Percentiles rank a stretch among this genome's conserved stretches.
phyloP scores from a whole-genome alignment of 2,888 invertebrate species.

The Perizoma affinitatum region DNA sequence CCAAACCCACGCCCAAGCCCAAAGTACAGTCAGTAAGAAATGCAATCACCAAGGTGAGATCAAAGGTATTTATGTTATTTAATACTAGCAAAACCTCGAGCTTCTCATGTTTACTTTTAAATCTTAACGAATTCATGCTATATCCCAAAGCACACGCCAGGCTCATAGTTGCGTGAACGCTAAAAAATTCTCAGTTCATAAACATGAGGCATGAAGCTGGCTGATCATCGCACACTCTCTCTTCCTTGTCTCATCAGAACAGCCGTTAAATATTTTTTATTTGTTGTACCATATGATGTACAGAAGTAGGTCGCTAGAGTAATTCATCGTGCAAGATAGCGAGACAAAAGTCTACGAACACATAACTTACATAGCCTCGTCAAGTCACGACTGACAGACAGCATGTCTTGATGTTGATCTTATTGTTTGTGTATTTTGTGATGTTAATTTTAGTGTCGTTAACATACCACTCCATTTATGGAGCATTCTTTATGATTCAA shows the following conservation, averaged over 20 bases:
- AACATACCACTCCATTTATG: conserved; percentile 35
- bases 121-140: too few species aligned
- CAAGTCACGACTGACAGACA: conserved; percentile 29
- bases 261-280: background rate
- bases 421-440: conserved; percentile 37
- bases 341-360: conserved; percentile 16
- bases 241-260: too few species aligned
- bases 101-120: conserved; percentile 1
- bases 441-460: conserved; percentile 36
- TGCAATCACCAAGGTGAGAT: conserved; percentile 68
- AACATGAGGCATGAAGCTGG: too few species aligned
- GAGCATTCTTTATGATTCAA: conserved; percentile 37
- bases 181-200: too few species aligned
- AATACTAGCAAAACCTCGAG: conserved; percentile 4
- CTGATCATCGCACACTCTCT: too few species aligned
- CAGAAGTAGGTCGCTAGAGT: conserved; percentile 20
- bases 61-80: conserved; percentile 17
- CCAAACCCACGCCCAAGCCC: conserved; percentile 67
- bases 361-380: conserved; percentile 22
- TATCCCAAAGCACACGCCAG: too few species aligned
- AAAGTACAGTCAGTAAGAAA: conserved; percentile 63
- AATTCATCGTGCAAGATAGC: conserved; percentile 31
- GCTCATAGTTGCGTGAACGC: too few species aligned
- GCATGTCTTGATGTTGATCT: conserved; percentile 28
- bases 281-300: conserved; percentile 2